Evolutionary conservation across 2,888 invertebrate genomes (phyloP).

Genomic region (Luperina nickerlii): DNA sequence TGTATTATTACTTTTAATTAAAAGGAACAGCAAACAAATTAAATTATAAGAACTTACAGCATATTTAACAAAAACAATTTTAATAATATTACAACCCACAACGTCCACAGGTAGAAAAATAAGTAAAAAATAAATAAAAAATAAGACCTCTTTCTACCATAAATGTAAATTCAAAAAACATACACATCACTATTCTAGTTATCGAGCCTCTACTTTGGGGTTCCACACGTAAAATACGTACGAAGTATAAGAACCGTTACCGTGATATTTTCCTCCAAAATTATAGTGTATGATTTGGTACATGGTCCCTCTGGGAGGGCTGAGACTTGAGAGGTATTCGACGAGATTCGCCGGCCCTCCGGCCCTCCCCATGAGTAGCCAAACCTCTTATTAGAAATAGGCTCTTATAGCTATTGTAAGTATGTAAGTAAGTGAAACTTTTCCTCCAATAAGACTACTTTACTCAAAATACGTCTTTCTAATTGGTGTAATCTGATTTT

Average conservation of each 20-base stretch:
- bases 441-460: slow-evolving; percentile 47
- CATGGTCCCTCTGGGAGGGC: slow-evolving; percentile 65
- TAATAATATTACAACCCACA: neutral
- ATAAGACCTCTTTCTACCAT: slow-evolving; percentile 15
- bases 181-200: slow-evolving; percentile 38
- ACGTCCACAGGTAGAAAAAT: neutral
- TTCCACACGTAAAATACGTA: slow-evolving; percentile 52
- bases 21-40: no score
- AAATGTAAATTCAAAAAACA: slow-evolving; percentile 45
- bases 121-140: neutral
- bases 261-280: slow-evolving; percentile 62
- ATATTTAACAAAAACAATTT: neutral
- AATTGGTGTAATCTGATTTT: slow-evolving; percentile 49
- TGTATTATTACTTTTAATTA: no score
- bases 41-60: no score
- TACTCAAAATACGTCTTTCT: slow-evolving; percentile 30
- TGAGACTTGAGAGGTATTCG: slow-evolving; percentile 65
- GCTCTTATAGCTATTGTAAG: slow-evolving; percentile 67
- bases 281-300: slow-evolving; percentile 67
- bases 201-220: slow-evolving; percentile 45
- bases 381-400: slow-evolving; percentile 74
- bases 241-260: slow-evolving; percentile 49
- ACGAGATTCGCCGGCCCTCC: slow-evolving; percentile 71
- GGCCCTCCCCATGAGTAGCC: slow-evolving; percentile 65
- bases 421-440: slow-evolving; percentile 19